phyloP scores from a whole-genome alignment of 2,888 invertebrate species.

The Scaptomyza flava region DNA sequence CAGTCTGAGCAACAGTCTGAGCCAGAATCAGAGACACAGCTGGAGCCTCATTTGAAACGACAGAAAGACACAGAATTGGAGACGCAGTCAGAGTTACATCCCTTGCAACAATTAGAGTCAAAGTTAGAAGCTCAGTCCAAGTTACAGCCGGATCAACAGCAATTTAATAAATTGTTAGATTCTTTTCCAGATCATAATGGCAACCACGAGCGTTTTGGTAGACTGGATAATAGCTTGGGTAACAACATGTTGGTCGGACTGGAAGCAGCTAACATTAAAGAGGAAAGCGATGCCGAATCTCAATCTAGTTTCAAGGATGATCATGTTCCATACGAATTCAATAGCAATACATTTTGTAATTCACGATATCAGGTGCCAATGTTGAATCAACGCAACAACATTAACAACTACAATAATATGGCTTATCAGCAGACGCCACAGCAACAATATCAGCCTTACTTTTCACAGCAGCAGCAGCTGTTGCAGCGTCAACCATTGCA shows the following conservation, averaged over 20 bases:
- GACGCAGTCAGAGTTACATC: not conserved
- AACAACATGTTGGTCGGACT: constrained; percentile 25
- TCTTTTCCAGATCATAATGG: constrained; percentile 66
- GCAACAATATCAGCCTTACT: constrained; percentile 6
- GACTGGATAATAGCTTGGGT: constrained; percentile 36
- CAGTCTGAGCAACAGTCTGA: not conserved
- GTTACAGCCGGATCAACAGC: not conserved
- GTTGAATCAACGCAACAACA: constrained; percentile 33
- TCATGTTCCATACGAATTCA: not conserved
- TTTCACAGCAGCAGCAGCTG: constrained; percentile 1
- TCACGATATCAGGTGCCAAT: constrained; percentile 47
- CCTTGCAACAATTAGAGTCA: not conserved
- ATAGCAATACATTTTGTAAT: constrained; percentile 26
- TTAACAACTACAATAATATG: constrained; percentile 15
- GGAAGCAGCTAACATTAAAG: constrained; percentile 30
- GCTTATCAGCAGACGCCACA: constrained; percentile 14
- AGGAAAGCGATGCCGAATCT: not conserved
- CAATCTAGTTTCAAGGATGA: not conserved
- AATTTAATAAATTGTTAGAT: constrained; percentile 28
- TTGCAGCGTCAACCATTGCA: constrained; percentile 10
- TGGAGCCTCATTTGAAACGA: not conserved
- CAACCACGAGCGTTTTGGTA: constrained; percentile 42
- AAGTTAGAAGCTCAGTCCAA: not conserved
- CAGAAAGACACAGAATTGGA: not conserved
- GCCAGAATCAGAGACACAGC: not conserved